Base-by-base conservation (phyloP, 2,888 invertebrate species). In the Thymelicus sylvestris region DNA sequence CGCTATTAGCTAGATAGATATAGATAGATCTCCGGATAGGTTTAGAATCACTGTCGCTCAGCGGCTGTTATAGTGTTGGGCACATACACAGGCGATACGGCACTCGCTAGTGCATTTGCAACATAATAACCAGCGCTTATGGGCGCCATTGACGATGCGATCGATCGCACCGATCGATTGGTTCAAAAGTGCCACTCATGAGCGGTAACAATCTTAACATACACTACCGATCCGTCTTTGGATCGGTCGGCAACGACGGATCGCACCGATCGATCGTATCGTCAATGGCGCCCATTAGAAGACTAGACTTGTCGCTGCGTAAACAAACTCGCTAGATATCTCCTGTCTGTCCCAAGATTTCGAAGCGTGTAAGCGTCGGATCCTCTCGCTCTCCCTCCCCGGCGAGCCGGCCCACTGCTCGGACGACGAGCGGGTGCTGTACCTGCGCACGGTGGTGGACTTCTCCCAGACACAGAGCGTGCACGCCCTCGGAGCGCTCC, bases 21-120 rank as follows among this genome's bases (percentile, higher is more conserved):
- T 19, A 19, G 19, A 19, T 19, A 19, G 19, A 2, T 19, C 19
- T 19, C 19, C 19, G 19, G 19, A 19, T 19, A 19, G 97, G 97
- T 80, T 89, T 98, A 77, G 97, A 97, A 82, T 97, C 97, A 63
- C 94, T 99, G 68, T 98, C 98, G 83, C 94, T 99, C 66, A 98
- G 97, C 83, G 98, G 98, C 50, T 98, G 98, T 87, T 99, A 97
- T 92, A 98, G 98, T 91, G 96, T 99, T 57, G 97, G 19, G 19
- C 19, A 19, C 19, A 19, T 19, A 19, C 19, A 19, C 19, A 19
- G 19, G 97, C 52, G 98, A 99, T 87, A 94, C 96, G 61, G 97
- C 97, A 63, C 93, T 99, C 73, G 96, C 96, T 59, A 97, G 97
- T 81, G 98, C 98, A 4, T 97, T 99, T 81, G 95, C 96, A 61